Percentiles rank a stretch among this genome's conserved stretches.
Evolutionary conservation across 92 coral and sea anemone species (phyloP).

Genomic region (Siderastrea radians): DNA sequence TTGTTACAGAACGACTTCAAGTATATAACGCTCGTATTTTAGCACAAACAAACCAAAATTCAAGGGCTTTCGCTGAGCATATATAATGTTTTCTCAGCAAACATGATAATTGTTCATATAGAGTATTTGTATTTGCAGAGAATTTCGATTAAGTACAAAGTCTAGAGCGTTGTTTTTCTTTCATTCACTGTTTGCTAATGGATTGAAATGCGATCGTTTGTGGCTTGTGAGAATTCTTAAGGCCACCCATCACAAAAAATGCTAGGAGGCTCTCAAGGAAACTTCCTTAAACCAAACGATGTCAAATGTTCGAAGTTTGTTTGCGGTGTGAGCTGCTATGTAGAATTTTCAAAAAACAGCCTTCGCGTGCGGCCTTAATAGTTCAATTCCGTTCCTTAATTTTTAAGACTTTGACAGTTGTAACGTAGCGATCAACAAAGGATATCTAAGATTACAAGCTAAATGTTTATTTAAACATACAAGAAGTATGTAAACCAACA

Average conservation of each 20-base stretch:
- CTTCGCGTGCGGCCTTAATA: not conserved
- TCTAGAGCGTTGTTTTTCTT: slow-evolving; percentile 20
- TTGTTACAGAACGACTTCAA: not conserved
- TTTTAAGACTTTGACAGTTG: not conserved
- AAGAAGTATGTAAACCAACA: not conserved
- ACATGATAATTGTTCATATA: slow-evolving; percentile 13
- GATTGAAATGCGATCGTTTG: not conserved
- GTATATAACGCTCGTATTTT: not conserved
- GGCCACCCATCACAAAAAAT: not conserved
- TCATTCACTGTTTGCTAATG: not conserved
- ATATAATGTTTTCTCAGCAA: slow-evolving; percentile 25
- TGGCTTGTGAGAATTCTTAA: not conserved
- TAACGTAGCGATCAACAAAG: not conserved
- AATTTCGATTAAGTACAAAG: slow-evolving; percentile 14
- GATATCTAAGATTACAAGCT: slow-evolving; percentile 1
- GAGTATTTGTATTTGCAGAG: slow-evolving; percentile 3
- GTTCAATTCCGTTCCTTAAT: not conserved
- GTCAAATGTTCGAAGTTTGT: no score
- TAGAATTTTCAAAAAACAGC: not conserved
- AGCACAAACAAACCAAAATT: not conserved
- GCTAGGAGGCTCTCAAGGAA: not conserved
- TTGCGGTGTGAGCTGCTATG: no score
- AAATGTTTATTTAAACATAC: not conserved
- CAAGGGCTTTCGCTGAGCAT: not conserved
- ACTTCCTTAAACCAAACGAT: not conserved